phyloP scores from a whole-genome alignment of 64 coral and sea anemone species.

The Acropora yongei region DNA sequence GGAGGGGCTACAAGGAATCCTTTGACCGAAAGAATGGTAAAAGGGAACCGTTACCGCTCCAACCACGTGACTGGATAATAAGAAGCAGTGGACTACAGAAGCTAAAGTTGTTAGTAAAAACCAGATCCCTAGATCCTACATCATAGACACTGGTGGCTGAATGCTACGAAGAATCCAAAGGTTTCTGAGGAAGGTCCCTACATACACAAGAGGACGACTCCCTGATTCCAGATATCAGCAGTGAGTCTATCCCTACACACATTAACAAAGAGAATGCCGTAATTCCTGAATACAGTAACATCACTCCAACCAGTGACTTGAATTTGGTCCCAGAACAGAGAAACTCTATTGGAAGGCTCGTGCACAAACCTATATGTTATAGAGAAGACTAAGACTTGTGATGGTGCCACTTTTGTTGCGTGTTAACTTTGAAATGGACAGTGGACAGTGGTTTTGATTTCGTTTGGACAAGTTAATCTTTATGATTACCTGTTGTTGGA shows the following conservation, averaged over 20 bases:
- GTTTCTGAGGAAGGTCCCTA: not conserved
- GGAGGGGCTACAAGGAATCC: slow-evolving; percentile 8
- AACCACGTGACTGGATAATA: not conserved
- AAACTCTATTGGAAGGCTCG: not conserved
- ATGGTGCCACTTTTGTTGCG: not conserved
- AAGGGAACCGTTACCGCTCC: not conserved
- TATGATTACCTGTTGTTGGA: not conserved
- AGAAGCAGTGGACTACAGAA: slow-evolving; percentile 18
- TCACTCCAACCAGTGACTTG: not conserved
- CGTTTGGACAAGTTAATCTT: not conserved
- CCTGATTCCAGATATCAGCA: not conserved
- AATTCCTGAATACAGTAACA: not conserved
- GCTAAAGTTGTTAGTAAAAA: not conserved
- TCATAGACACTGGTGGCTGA: slow-evolving; percentile 1
- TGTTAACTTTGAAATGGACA: not conserved
- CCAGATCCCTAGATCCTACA: slow-evolving; percentile 10
- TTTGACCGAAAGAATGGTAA: slow-evolving; percentile 6
- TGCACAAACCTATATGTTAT: not conserved
- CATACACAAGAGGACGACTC: not conserved
- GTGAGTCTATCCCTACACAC: not conserved
- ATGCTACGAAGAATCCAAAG: slow-evolving; percentile 1
- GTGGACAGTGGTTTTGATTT: not conserved
- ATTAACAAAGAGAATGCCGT: not conserved
- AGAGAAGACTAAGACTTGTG: not conserved
- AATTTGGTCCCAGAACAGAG: not conserved